Evolutionary conservation across 2,888 invertebrate species (phyloP), one percentile per base, ranked within the genome.

Genomic region (Netelia melanura): DNA sequence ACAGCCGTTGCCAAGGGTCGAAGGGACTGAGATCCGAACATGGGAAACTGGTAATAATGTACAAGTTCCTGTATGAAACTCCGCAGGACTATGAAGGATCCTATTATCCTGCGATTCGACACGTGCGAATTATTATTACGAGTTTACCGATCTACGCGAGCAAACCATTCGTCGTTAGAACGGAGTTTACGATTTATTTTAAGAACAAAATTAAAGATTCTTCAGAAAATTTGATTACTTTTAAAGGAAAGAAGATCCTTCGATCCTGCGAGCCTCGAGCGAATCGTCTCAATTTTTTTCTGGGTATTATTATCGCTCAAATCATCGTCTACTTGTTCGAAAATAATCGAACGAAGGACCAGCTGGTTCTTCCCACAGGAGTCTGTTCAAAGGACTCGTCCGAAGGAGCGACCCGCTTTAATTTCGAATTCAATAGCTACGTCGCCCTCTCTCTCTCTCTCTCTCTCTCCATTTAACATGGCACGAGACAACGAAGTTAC

Each of bases 1-100:
- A n/a, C 77, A 77, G 76, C 84, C 81, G 81, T 77, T 81, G 71
- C 84, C 84, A 76, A 81, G 81, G 84, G 81, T 81, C 81, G 61
- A 62, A 56, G 81, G 56, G n/a, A 81, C 38, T 1, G 38, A 38
- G 38, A 84, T 67, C 79, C 65, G 23, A 72, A 67, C 67, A 70
- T 44, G 64, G 64, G 62, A 79, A 72, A 81, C 77, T 84, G 30
- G 54, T 62, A 62, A 38, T 84, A 84, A 78, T 61, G 62, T 25
- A 77, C 67, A 54, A 56, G 48, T 64, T 72, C 72, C 72, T 72
- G 52, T 77, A 38, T 48, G 74, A 74, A 74, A 23, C 54, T 71
- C 61, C 52, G 84, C 71, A 23, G 52, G 61, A 81, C 84, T 80
- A 67, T 75, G 52, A 48, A 62, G 52, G 65, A 61, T 71, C 48